phyloP scores from a whole-genome alignment of 2,888 invertebrate species.

The Apoda limacodes region DNA sequence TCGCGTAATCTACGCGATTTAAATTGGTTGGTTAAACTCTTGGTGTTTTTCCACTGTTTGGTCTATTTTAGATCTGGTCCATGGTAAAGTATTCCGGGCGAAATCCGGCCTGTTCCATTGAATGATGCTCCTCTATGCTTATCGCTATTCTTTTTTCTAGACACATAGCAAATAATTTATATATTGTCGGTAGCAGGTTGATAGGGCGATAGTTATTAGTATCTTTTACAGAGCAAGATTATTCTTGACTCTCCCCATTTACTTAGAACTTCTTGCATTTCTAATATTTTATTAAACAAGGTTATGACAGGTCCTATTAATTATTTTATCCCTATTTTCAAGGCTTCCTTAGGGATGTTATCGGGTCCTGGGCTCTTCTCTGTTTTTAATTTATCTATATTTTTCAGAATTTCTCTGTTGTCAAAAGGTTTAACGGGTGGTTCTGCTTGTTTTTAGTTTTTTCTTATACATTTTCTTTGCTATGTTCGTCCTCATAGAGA shows the following conservation, averaged over 20 bases:
- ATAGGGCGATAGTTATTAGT: slow-evolving; percentile 13
- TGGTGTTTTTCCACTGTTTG: too few species aligned
- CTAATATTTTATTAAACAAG: slow-evolving; percentile 4
- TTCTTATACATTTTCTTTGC: slow-evolving; percentile 2
- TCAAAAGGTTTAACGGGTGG: slow-evolving; percentile 3
- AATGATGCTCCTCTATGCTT: too few species aligned
- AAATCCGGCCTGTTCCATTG: too few species aligned
- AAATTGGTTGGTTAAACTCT: too few species aligned
- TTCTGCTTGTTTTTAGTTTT: slow-evolving; percentile 2
- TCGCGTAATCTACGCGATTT: too few species aligned
- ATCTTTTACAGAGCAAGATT: slow-evolving; percentile 12
- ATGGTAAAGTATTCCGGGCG: too few species aligned
- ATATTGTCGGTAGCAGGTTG: slow-evolving; percentile 12
- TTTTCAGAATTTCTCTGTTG: slow-evolving; percentile 9
- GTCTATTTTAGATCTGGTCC: too few species aligned
- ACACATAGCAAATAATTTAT: too few species aligned
- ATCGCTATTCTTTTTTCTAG: too few species aligned
- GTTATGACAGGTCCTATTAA: slow-evolving; percentile 2
- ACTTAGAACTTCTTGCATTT: neutral
- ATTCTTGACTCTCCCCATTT: slow-evolving; percentile 11
- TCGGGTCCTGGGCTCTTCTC: slow-evolving; percentile 5
- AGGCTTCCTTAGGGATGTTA: slow-evolving; percentile 5
- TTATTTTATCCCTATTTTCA: slow-evolving; percentile 2
- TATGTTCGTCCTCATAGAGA: too few species aligned
- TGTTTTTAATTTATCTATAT: slow-evolving; percentile 10